phyloP scores from a whole-genome alignment of 2,113 vertebrate species.

The Cololabis saira region DNA sequence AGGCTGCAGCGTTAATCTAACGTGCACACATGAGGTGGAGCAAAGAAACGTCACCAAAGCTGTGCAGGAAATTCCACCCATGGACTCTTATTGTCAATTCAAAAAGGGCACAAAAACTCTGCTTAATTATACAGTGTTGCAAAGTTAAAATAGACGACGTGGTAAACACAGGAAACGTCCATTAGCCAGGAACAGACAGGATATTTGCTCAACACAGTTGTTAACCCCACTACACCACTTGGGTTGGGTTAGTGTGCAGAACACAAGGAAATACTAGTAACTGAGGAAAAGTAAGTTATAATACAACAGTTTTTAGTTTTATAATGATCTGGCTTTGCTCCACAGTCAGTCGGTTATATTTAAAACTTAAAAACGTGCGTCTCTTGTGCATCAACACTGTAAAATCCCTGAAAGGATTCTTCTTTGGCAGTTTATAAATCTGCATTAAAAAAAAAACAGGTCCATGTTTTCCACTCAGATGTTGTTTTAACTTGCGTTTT shows the following conservation, averaged over 20 bases:
- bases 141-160: not conserved
- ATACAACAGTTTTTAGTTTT: too few species aligned
- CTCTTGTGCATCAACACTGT: not conserved
- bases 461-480: too few species aligned
- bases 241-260: not conserved
- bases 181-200: not conserved
- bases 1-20: not conserved
- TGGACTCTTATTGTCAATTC: not conserved
- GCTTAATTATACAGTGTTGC: not conserved
- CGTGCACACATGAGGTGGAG: constrained; percentile 3
- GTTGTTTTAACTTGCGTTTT: too few species aligned
- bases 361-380: not conserved
- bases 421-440: too few species aligned
- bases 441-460: too few species aligned
- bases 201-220: not conserved
- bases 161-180: constrained; percentile 13
- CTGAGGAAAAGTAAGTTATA: too few species aligned
- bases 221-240: not conserved
- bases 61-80: constrained; percentile 21
- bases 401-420: not conserved
- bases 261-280: not conserved
- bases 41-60: constrained; percentile 4
- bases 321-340: too few species aligned
- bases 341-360: too few species aligned
- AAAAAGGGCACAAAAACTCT: not conserved